Conservation (phyloP, 2,888 invertebrate species). For the Phaonia tiefii region DNA sequence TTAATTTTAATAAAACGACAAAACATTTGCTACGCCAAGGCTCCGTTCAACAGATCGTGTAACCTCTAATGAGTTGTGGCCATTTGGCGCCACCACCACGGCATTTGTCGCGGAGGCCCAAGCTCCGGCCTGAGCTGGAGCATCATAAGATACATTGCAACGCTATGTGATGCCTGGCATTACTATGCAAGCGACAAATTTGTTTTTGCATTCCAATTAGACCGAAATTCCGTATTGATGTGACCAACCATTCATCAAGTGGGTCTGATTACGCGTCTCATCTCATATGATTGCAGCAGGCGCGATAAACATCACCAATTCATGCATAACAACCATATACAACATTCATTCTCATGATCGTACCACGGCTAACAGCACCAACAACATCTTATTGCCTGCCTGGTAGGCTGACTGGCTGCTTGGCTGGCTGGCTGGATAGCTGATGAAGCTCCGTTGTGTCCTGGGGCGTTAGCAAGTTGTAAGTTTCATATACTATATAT, state of each 20-base stretch:
- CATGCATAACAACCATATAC: slow-evolving; percentile 32
- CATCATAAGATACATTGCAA: neutral
- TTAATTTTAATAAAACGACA: slow-evolving; percentile 44
- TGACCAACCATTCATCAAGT: slow-evolving; percentile 64
- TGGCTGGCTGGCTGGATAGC: slow-evolving; percentile 18
- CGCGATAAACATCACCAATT: slow-evolving; percentile 64
- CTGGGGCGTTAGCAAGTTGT: slow-evolving; percentile 61
- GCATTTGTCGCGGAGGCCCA: neutral
- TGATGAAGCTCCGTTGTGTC: slow-evolving; percentile 61
- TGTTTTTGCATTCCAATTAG: slow-evolving; percentile 62
- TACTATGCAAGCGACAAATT: slow-evolving; percentile 55
- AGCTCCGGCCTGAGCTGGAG: neutral
- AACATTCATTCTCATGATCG: slow-evolving; percentile 2
- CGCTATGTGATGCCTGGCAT: slow-evolving; percentile 6
- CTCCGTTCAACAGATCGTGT: slow-evolving; percentile 27
- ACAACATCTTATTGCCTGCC: slow-evolving; percentile 26
- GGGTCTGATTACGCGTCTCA: slow-evolving; percentile 60
- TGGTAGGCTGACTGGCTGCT: no score
- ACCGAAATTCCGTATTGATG: slow-evolving; percentile 62
- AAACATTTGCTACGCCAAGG: neutral
- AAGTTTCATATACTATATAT: slow-evolving; percentile 4
- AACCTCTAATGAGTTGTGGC: slow-evolving; percentile 53
- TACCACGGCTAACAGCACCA: neutral
- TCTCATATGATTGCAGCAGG: slow-evolving; percentile 59
- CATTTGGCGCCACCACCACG: slow-evolving; percentile 55